These are phyloP conservation scores for Podarcis cretensis DNA, from an alignment of 2,113 vertebrate species.

Conservation along the genomic window DNA sequence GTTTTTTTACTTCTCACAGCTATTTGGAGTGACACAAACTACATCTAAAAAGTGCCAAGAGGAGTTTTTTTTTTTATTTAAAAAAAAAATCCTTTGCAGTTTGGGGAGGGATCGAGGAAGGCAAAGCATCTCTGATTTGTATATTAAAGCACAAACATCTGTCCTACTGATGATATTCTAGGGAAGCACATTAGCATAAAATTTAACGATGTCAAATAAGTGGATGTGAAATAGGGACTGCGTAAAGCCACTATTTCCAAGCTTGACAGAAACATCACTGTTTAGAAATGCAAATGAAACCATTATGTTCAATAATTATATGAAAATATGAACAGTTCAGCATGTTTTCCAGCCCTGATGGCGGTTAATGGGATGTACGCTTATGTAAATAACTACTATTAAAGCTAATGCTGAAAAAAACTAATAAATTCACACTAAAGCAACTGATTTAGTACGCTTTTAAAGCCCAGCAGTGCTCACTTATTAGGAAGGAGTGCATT, in stretches of 20 bases:
- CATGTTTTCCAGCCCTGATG: slow-evolving; percentile 89
- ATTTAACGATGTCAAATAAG: slow-evolving; percentile 88
- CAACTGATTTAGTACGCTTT: slow-evolving; percentile 89
- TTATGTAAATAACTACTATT: slow-evolving; percentile 92
- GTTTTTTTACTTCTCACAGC: slow-evolving; percentile 64
- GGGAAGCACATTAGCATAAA: slow-evolving; percentile 86
- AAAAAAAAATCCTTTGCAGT: slow-evolving; percentile 61
- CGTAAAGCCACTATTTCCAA: slow-evolving; percentile 84
- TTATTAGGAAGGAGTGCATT: slow-evolving; percentile 88
- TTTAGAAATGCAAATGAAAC: slow-evolving; percentile 90
- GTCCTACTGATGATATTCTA: slow-evolving; percentile 86
- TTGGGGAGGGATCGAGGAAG: slow-evolving; percentile 59
- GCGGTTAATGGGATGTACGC: slow-evolving; percentile 87
- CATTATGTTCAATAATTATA: slow-evolving; percentile 91
- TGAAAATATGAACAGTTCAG: slow-evolving; percentile 91
- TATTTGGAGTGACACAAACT: slow-evolving; percentile 68
- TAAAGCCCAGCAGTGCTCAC: slow-evolving; percentile 86
- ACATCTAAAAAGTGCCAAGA: slow-evolving; percentile 75
- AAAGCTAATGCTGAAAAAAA: slow-evolving; percentile 89
- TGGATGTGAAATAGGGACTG: slow-evolving; percentile 87
- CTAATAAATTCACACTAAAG: slow-evolving; percentile 89
- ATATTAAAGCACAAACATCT: slow-evolving; percentile 86
- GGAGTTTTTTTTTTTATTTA: slow-evolving; percentile 62
- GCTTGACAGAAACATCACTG: slow-evolving; percentile 86
- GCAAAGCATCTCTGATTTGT: slow-evolving; percentile 82